Evolutionary conservation across 37 sponge, comb jelly and placozoan genomes (phyloP).

Genomic region (Chondrilla cf. caribensis): DNA sequence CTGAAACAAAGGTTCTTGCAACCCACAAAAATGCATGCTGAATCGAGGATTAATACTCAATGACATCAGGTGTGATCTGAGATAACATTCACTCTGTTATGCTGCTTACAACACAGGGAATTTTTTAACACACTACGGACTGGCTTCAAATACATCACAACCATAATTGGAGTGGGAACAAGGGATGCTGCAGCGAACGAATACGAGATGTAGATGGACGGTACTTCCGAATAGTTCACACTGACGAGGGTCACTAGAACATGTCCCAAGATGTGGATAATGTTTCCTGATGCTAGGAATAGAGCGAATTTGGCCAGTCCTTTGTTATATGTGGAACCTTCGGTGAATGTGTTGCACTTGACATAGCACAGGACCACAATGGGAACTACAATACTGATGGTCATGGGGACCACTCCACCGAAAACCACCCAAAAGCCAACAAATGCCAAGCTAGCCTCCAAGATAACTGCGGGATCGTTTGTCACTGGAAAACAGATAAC

Average conservation of each 20-base stretch:
- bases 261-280: not conserved
- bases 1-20: too few relatives aligned
- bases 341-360: not conserved
- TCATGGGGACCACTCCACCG: not conserved
- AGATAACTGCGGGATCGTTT: not conserved
- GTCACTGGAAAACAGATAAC: not conserved
- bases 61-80: too few relatives aligned
- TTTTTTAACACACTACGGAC: not conserved
- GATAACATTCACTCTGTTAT: too few relatives aligned
- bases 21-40: too few relatives aligned
- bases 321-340: not conserved
- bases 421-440: not conserved
- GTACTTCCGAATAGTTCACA: not conserved
- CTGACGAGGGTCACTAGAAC: not conserved
- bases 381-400: slow-evolving; percentile 5
- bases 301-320: slow-evolving; percentile 6
- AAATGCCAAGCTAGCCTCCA: not conserved
- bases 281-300: not conserved
- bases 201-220: not conserved
- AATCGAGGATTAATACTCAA: too few relatives aligned
- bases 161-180: not conserved
- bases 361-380: not conserved
- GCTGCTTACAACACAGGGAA: too few relatives aligned
- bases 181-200: not conserved
- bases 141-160: not conserved